A percentile compares a stretch with the other conserved stretches of the same genome.
Evolutionary conservation across 35 echinoderm and acorn worm species (phyloP).

Genomic region (Ptychodera flava): DNA sequence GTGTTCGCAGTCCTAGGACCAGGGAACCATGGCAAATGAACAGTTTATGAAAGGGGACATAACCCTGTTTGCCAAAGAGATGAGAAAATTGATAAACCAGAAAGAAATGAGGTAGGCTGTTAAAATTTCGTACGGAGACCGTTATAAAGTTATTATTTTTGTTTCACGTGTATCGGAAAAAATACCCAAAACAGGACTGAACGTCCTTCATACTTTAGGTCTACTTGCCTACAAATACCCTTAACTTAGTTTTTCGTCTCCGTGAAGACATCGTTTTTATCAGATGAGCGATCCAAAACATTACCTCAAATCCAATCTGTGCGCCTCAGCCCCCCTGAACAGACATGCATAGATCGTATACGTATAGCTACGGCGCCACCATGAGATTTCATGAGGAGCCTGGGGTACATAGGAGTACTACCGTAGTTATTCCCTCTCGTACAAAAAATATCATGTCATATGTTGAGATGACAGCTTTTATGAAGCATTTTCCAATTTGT

Average conservation of each 20-base stretch:
- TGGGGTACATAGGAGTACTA: no score
- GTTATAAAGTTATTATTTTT: neutral
- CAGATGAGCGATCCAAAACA: neutral
- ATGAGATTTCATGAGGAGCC: no score
- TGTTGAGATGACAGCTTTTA: no score
- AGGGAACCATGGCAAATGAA: slow-evolving; percentile 41
- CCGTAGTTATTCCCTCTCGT: no score
- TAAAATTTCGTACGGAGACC: no score
- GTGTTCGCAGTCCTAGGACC: no score
- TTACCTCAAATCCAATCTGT: no score
- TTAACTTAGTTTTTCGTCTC: neutral
- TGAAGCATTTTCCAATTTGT: no score
- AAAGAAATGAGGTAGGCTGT: slow-evolving; percentile 71
- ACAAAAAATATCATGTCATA: no score
- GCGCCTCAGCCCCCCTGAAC: no score
- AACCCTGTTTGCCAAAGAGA: slow-evolving; percentile 46
- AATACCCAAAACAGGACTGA: neutral
- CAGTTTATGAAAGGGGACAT: slow-evolving; percentile 52
- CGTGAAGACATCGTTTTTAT: neutral
- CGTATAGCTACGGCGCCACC: no score
- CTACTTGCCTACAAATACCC: neutral
- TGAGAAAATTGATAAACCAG: slow-evolving; percentile 49
- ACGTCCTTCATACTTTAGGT: neutral
- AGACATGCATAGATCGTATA: no score
- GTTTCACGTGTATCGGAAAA: neutral